phyloP scores from a whole-genome alignment of 2,888 invertebrate genomes.

The Eurytoma adleriae region DNA sequence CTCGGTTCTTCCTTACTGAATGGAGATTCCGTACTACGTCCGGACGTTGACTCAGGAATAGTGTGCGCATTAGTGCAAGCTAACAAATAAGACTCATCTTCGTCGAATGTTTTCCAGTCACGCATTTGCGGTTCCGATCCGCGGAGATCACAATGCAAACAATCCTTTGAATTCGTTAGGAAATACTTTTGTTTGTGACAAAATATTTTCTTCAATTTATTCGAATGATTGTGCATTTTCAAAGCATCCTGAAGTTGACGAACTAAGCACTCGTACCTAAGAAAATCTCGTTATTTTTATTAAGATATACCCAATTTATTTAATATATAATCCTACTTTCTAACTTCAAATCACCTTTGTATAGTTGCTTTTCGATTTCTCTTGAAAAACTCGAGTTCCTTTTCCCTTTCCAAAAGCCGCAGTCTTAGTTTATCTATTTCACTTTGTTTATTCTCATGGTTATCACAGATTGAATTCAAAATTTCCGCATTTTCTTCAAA shows the following conservation, averaged over 20 bases:
- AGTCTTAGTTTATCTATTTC: constrained; percentile 63
- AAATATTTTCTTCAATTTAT: constrained; percentile 37
- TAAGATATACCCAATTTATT: constrained; percentile 3
- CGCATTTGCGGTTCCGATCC: constrained; percentile 14
- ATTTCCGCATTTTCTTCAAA: constrained; percentile 64
- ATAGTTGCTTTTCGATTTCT: constrained; percentile 64
- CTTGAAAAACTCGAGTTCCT: constrained; percentile 64
- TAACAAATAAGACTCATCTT: constrained; percentile 6
- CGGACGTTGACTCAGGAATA: constrained; percentile 46
- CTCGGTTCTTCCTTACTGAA: constrained; percentile 43
- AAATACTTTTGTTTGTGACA: constrained; percentile 34
- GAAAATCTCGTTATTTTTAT: neutral
- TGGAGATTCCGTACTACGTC: constrained; percentile 51
- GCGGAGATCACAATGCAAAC: neutral
- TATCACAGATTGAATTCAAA: constrained; percentile 60
- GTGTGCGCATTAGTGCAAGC: constrained; percentile 51
- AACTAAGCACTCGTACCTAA: constrained; percentile 65
- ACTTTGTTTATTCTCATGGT: constrained; percentile 58
- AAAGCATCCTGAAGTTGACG: constrained; percentile 62
- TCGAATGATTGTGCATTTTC: constrained; percentile 52
- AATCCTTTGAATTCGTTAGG: constrained; percentile 6
- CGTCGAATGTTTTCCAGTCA: constrained; percentile 22
- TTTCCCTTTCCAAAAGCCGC: constrained; percentile 62
- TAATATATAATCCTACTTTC: neutral
- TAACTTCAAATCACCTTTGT: constrained; percentile 59